A percentile compares a stretch with the other conserved stretches of the same genome.
phyloP scores from a whole-genome alignment of 2,797 vertebrate species.

The Peromyscus attwateri region DNA sequence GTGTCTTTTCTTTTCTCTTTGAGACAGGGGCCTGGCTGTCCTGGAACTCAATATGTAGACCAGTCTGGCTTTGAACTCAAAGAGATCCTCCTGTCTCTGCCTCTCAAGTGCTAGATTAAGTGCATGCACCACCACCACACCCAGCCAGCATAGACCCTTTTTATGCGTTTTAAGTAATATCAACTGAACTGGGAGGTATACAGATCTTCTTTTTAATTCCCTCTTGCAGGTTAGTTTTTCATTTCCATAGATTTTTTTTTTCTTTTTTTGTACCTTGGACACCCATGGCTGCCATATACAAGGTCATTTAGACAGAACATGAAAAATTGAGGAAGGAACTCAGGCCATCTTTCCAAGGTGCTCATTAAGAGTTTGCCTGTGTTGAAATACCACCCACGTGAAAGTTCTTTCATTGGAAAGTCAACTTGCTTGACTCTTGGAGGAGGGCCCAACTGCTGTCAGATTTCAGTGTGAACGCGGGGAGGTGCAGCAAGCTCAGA shows the following conservation, averaged over 20 bases:
- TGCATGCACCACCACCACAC: too few relatives aligned
- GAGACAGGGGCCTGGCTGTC: background rate
- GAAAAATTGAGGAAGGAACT: background rate
- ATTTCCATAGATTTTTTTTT: background rate
- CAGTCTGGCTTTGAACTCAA: background rate
- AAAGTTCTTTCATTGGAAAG: constrained; percentile 25
- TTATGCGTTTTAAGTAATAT: background rate
- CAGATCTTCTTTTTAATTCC: background rate
- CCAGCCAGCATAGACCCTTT: background rate
- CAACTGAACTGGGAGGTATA: background rate
- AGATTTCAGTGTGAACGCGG: background rate
- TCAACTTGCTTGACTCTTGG: constrained; percentile 22
- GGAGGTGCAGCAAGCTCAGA: background rate
- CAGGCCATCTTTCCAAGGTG: background rate
- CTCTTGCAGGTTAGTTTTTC: background rate
- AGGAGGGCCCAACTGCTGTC: background rate
- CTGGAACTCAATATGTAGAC: background rate
- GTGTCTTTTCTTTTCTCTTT: background rate
- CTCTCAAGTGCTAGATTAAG: background rate
- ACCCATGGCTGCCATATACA: background rate
- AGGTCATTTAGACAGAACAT: background rate
- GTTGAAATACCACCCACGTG: constrained; percentile 40
- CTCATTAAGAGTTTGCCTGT: constrained; percentile 25
- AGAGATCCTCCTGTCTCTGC: background rate
- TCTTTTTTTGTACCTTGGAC: background rate